phyloP scores from a whole-genome alignment of 1,140 invertebrate genomes.

The Halotydeus destructor region DNA sequence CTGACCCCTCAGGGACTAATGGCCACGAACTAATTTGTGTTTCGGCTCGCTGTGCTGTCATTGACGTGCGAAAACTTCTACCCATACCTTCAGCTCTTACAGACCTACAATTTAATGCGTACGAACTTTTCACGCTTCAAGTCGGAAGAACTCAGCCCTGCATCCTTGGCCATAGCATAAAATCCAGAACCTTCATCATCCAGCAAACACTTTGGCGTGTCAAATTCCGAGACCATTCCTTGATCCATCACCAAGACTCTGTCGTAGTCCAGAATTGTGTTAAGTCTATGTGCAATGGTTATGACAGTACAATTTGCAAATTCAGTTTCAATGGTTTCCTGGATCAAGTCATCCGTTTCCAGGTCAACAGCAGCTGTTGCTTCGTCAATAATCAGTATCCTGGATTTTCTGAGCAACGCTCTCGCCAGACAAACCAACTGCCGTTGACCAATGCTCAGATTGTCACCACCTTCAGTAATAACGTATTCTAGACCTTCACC shows the following conservation, averaged over 20 bases:
- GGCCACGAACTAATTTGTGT: background rate
- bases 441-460: conserved; percentile 28
- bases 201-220: conserved; percentile 22
- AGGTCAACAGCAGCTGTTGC: conserved; percentile 64
- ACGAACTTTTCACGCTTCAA: no score
- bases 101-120: no score
- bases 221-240: conserved; percentile 29
- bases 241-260: conserved; percentile 20
- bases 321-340: conserved; percentile 17
- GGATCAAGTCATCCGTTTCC: conserved; percentile 20
- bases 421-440: conserved; percentile 69
- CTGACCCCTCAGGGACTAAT: no score
- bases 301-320: conserved; percentile 28
- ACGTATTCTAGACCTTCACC: conserved; percentile 11
- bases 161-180: conserved; percentile 21
- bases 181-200: conserved; percentile 21
- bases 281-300: conserved; percentile 28
- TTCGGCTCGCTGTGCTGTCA: background rate
- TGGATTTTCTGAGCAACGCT: conserved; percentile 43
- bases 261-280: conserved; percentile 26
- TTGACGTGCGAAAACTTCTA: background rate
- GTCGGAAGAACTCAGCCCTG: no score
- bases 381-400: conserved; percentile 6
- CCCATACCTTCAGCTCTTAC: no score
- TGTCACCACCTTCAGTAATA: conserved; percentile 14